Evolutionary conservation across 2,888 invertebrate species (phyloP).

Genomic region (Luperina testacea): DNA sequence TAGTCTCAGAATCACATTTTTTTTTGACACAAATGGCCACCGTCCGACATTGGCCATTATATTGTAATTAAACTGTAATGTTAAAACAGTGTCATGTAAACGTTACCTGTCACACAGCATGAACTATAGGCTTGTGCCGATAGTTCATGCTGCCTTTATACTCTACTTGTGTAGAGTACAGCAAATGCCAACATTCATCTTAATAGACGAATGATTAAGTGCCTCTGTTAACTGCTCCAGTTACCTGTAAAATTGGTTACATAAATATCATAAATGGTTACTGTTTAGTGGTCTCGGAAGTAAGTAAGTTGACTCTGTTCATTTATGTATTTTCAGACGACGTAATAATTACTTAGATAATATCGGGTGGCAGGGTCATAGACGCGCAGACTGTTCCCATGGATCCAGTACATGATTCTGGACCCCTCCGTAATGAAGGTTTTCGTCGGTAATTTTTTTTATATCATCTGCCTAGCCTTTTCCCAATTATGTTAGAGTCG

Average conservation of each 20-base stretch:
- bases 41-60: neutral
- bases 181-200: slow-evolving; percentile 52
- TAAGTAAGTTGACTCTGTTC: neutral
- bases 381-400: no score
- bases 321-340: neutral
- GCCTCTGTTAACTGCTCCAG: slow-evolving; percentile 27
- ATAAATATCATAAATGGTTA: slow-evolving; percentile 29
- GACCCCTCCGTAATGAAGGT: no score
- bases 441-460: no score
- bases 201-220: slow-evolving; percentile 49
- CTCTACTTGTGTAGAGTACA: slow-evolving; percentile 5
- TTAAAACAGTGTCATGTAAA: slow-evolving; percentile 21
- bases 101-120: slow-evolving; percentile 29
- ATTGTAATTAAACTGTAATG: slow-evolving; percentile 18
- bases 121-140: slow-evolving; percentile 27
- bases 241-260: slow-evolving; percentile 42
- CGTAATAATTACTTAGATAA: neutral
- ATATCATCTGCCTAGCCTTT: no score
- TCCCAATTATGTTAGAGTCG: no score
- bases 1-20: neutral
- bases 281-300: neutral
- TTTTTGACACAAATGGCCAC: neutral
- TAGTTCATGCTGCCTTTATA: no score
- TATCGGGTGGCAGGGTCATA: no score
- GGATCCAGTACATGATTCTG: no score